A percentile compares a stretch with the other conserved stretches of the same genome.
phyloP scores from a whole-genome alignment of 2,113 vertebrate species.

The Camelus bactrianus region DNA sequence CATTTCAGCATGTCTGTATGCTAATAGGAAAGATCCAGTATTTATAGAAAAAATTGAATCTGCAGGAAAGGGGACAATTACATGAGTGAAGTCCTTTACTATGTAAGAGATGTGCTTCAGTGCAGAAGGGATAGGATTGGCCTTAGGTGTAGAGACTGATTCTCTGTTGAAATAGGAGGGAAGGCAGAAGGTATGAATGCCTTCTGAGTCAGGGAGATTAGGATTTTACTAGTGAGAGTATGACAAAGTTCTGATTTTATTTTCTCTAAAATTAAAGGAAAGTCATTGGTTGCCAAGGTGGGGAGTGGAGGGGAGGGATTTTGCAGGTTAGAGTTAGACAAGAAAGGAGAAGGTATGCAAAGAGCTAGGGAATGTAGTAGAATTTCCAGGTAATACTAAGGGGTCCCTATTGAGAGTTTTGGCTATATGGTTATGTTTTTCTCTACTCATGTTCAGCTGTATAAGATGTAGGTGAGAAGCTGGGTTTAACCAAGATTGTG shows the following conservation, averaged over 20 bases:
- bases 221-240: neutral
- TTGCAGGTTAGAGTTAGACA: neutral
- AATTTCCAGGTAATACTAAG: neutral
- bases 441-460: neutral
- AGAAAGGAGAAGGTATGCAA: neutral
- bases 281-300: neutral
- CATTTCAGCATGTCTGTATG: neutral
- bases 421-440: neutral
- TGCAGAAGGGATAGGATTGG: neutral
- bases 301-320: neutral
- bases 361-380: neutral
- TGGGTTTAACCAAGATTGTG: neutral
- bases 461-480: neutral
- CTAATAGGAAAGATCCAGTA: neutral
- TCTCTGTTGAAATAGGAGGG: neutral
- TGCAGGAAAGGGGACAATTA: neutral
- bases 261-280: slow-evolving; percentile 1
- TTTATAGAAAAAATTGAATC: neutral
- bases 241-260: neutral
- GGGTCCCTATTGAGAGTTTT: neutral
- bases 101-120: neutral
- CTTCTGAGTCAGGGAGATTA: neutral
- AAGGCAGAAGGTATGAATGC: neutral
- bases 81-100: neutral
- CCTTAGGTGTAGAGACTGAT: neutral